These are phyloP conservation scores for Eolophus roseicapilla DNA, from an alignment of 2,113 vertebrate genomes.

Conservation along the genomic window DNA sequence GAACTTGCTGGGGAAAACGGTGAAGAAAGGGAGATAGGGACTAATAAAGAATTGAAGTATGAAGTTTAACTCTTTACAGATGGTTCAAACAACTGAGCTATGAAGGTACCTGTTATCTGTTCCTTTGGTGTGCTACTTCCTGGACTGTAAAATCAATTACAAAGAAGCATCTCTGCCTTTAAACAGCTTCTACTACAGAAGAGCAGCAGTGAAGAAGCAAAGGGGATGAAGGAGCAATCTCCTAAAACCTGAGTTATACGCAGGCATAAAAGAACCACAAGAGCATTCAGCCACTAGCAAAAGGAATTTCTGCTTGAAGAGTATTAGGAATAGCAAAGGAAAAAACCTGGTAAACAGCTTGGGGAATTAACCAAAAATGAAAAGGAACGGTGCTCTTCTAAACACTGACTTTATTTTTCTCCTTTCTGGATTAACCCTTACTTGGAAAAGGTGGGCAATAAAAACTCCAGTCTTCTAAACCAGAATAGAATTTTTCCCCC, in stretches of 20 bases:
- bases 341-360: not conserved
- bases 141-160: not conserved
- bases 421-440: not conserved
- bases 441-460: not conserved
- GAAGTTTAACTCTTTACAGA: not conserved
- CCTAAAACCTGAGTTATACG: not conserved
- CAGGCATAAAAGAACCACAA: not conserved
- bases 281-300: not conserved
- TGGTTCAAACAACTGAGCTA: not conserved
- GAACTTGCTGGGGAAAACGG: not conserved
- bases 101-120: not conserved
- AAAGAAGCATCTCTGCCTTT: not conserved
- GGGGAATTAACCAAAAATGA: not conserved
- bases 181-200: not conserved
- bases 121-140: not conserved
- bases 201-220: not conserved
- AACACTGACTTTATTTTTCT: not conserved
- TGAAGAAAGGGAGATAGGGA: not conserved
- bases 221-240: not conserved
- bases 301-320: not conserved
- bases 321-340: not conserved
- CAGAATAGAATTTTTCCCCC: not conserved
- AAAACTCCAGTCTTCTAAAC: not conserved
- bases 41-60: fast-evolving
- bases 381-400: not conserved